A percentile compares a stretch with the other conserved stretches of the same genome.
Evolutionary conservation across 1,140 invertebrate genomes (phyloP).

Genomic region (Drosophila nikananu): DNA sequence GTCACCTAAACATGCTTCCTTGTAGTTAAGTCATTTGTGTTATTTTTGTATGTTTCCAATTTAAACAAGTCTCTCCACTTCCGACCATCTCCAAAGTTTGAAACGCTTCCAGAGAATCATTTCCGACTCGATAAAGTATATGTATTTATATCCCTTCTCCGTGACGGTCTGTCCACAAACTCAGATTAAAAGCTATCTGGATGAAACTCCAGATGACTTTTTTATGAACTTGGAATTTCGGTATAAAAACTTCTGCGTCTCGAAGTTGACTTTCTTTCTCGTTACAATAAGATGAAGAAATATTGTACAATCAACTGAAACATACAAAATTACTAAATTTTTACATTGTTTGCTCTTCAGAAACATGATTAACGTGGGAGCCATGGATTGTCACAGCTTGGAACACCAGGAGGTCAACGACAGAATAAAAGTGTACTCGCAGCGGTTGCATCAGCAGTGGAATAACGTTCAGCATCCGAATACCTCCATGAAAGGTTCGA

Average conservation of each 20-base stretch:
- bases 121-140: too few species aligned
- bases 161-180: not conserved
- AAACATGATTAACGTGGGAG: constrained; percentile 94
- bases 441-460: constrained; percentile 87
- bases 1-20: not conserved
- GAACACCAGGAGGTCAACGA: constrained; percentile 93
- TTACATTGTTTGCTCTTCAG: constrained; percentile 82
- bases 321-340: not conserved
- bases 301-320: not conserved
- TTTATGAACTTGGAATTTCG: not conserved
- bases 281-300: not conserved
- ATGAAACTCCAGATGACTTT: too few species aligned
- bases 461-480: constrained; percentile 79
- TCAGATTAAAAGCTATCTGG: not conserved
- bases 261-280: not conserved
- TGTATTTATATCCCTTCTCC: not conserved
- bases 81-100: too few species aligned
- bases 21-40: too few species aligned
- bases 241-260: not conserved
- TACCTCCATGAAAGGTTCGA: constrained; percentile 58
- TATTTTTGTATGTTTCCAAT: too few species aligned
- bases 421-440: constrained; percentile 90
- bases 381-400: constrained; percentile 90
- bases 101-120: too few species aligned
- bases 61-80: too few species aligned